These are phyloP conservation scores for Bombus sibiricus DNA, from an alignment of 1,140 invertebrate genomes.

Conservation along the genomic window DNA sequence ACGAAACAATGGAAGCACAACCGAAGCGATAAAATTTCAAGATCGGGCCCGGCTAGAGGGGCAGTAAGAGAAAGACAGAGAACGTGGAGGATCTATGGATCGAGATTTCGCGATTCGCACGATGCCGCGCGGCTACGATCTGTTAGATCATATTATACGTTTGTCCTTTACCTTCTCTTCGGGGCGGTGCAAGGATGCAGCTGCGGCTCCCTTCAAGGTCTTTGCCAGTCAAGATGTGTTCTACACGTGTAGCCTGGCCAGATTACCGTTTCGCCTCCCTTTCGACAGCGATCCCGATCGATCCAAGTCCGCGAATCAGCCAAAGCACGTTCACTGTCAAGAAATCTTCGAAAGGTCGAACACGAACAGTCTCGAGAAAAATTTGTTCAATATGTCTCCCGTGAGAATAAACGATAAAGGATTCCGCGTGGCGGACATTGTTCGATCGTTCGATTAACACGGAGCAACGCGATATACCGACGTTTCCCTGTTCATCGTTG, in stretches of 20 bases:
- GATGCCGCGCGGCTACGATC: constrained; percentile 58
- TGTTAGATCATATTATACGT: constrained; percentile 73
- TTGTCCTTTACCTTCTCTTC: constrained; percentile 74
- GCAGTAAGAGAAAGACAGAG: background rate
- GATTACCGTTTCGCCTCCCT: constrained; percentile 42
- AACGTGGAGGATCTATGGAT: constrained; percentile 69
- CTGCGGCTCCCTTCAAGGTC: constrained; percentile 60
- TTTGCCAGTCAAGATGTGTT: constrained; percentile 17
- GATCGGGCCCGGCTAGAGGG: constrained; percentile 21
- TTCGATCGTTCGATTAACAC: constrained; percentile 19
- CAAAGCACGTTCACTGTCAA: background rate
- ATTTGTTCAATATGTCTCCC: background rate
- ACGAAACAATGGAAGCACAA: constrained; percentile 31
- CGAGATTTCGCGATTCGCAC: constrained; percentile 74
- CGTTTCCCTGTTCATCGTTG: background rate
- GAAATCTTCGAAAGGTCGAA: background rate
- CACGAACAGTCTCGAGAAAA: background rate
- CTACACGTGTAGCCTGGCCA: constrained; percentile 6
- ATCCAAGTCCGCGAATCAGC: constrained; percentile 4
- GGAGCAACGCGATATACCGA: constrained; percentile 23
- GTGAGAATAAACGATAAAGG: background rate
- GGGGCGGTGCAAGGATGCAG: constrained; percentile 68
- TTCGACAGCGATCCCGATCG: background rate
- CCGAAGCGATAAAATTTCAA: constrained; percentile 54
- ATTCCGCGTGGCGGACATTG: background rate